Base-by-base conservation (phyloP, 2,113 vertebrate genomes). In the Taurulus bubalis region DNA sequence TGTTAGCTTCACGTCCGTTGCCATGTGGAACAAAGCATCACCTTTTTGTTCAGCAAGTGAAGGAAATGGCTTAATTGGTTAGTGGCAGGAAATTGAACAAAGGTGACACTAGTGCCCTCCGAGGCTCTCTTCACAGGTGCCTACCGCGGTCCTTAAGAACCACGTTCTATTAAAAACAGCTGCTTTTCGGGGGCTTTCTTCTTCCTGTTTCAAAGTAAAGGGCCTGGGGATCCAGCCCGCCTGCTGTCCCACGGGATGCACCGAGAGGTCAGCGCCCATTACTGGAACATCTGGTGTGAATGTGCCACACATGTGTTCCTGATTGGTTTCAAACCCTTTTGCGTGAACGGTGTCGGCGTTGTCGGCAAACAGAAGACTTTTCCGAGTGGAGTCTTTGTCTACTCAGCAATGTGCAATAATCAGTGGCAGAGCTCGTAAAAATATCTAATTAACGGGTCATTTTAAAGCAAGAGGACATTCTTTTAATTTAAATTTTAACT, bases 281-380 rank as follows among this genome's bases (percentile, higher is more conserved):
- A 63, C 42, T 56, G 36, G 74, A 86, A 87, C 88, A 91, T 90
- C 85, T 91, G 90, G 84, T 82, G 26, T 68, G 20, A 83, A 82
- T 87, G 6, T 36, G 68, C 26, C 59, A 24, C 82, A 84, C 86
- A 87, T 72, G 69, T 72, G 83, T 83, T 86, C 28, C 66, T 74
- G 47, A 75, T 77, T 80, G 51, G 62, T 58, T 89, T 71, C 4
- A 89, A 89, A 77, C 66, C 68, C n/a, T n/a, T n/a, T 82, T 68
- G 12, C 42, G 18, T 34, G 60, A 47, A 40, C 14, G 62, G 71
- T 36, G 68, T 55, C 26, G 53, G 60, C 28, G 24, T 60, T 40
- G 26, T 67, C 38, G 6, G 26, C 49, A 34, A 73, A 77, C n/a
- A 45, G 36, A 60, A n/a, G 22, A 12, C 8, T 12, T 16, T 59